phyloP scores from a whole-genome alignment of 2,113 vertebrate genomes.

The Chrysochloris asiatica region DNA sequence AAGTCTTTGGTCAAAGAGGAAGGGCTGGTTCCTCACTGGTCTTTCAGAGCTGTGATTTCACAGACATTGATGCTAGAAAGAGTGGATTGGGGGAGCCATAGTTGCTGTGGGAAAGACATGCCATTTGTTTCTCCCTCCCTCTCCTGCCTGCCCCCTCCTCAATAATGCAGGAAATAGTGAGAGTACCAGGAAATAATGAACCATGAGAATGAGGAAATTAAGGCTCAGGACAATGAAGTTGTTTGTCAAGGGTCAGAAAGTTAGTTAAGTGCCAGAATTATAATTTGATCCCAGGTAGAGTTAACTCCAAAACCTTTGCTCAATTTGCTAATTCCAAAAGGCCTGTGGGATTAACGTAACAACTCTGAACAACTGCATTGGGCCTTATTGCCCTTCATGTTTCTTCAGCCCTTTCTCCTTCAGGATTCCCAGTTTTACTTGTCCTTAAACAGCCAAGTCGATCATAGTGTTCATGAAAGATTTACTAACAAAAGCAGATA shows the following conservation, averaged over 20 bases:
- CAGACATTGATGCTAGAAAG: not conserved
- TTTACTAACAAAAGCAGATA: no score
- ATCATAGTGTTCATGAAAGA: no score
- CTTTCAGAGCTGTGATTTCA: not conserved
- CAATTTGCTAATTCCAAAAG: not conserved
- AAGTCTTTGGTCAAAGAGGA: not conserved
- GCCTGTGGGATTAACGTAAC: not conserved
- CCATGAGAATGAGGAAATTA: not conserved
- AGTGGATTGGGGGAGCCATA: not conserved
- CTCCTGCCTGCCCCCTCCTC: fast-evolving
- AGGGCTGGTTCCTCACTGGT: not conserved
- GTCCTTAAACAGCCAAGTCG: not conserved
- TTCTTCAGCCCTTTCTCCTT: not conserved
- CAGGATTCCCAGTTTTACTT: not conserved
- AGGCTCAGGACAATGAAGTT: not conserved
- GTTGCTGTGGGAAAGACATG: not conserved
- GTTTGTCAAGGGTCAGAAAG: conserved; percentile 18
- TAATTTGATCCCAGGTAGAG: not conserved
- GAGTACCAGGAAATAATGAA: not conserved
- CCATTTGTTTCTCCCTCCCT: not conserved
- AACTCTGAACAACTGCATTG: not conserved
- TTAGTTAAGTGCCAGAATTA: not conserved
- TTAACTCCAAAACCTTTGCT: conserved; percentile 7
- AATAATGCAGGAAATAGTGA: not conserved
- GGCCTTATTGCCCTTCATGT: no score